Evolutionary conservation across 2,888 invertebrate species (phyloP).

Genomic region (Sepioteuthis lessoniana): DNA sequence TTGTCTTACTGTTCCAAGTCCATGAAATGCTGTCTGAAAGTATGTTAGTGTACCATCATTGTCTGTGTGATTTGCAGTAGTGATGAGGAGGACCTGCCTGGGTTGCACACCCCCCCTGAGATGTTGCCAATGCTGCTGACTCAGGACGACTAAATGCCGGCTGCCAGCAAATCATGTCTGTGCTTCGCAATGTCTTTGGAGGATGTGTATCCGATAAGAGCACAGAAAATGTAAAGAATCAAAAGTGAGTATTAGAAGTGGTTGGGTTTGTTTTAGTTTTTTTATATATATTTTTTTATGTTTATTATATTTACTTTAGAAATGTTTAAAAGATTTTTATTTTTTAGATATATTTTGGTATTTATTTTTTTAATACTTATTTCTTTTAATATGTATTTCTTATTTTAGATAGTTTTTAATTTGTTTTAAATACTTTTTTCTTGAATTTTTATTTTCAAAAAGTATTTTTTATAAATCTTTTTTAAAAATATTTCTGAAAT

Average conservation of each 20-base stretch:
- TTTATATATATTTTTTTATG: not conserved
- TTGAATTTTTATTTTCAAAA: too few species aligned
- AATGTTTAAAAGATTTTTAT: not conserved
- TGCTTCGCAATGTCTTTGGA: constrained; percentile 72
- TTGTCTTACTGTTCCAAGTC: not conserved
- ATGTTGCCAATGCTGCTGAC: constrained; percentile 25
- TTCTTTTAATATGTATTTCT: too few species aligned
- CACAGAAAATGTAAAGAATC: constrained; percentile 66
- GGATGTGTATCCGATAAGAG: constrained; percentile 73
- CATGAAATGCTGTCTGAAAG: constrained; percentile 6
- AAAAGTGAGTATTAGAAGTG: constrained; percentile 62
- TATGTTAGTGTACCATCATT: not conserved
- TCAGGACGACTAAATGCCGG: constrained; percentile 14
- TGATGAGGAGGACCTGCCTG: constrained; percentile 12
- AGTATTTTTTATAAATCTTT: too few species aligned
- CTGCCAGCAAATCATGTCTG: constrained; percentile 59
- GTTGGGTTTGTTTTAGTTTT: not conserved
- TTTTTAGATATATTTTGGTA: too few species aligned
- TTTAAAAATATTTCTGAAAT: too few species aligned
- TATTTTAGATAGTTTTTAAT: too few species aligned
- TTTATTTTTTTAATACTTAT: too few species aligned
- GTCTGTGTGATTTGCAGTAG: not conserved
- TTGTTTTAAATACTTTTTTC: too few species aligned
- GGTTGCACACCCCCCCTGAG: not conserved
- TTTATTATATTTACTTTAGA: not conserved